Base-by-base conservation (phyloP, 1,140 invertebrate species). In the Drosophila tristis region DNA sequence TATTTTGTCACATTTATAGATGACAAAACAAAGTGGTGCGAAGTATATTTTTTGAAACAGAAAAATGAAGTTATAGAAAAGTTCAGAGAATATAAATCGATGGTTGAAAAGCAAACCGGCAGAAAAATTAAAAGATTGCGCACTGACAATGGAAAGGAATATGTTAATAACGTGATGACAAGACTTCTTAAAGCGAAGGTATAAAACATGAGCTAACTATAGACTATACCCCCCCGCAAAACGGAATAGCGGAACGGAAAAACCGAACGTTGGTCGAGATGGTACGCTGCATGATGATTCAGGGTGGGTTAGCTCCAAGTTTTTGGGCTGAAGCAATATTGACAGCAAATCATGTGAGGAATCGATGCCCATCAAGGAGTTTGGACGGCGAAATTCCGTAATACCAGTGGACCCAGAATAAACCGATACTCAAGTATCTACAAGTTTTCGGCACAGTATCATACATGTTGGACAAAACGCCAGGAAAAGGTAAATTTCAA, bases 231-330 rank as follows among this genome's bases (percentile, higher is more conserved):
- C 26, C 26, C 15, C 23, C 48, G 16, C 29, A 61, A 71, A 48
- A 50, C 51, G 7, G 85, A 82, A 42, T 42, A 91, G 9, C 35
- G 50, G 31, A 13, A 75, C 11, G 23, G 56, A 50, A 92, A 91
- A 4, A 92, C 92, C 29, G 45, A 57, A 47, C 92, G 92, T 65
- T 81, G 92, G 63, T 73, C 49, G 4, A 11, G 54, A n/a, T 85
- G 78, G 26, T 90, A 67, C 48, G 80, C 70, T 39, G 77, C 71
- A 55, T 84, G 11, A 57, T 92, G 45, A 7, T 91, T 15, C 58
- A 72, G 51, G 49, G 13, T 9, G 42, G 5, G 31, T 20, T 70
- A 53, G 70, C 20, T 66, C 71, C 25, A 45, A 80, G 16, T 50
- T 84, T 74, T 77, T 76, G 3, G 56, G 48, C 56, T 25, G 48